phyloP scores from a whole-genome alignment of 1,140 invertebrate species.

The Sitodiplosis mosellana region DNA sequence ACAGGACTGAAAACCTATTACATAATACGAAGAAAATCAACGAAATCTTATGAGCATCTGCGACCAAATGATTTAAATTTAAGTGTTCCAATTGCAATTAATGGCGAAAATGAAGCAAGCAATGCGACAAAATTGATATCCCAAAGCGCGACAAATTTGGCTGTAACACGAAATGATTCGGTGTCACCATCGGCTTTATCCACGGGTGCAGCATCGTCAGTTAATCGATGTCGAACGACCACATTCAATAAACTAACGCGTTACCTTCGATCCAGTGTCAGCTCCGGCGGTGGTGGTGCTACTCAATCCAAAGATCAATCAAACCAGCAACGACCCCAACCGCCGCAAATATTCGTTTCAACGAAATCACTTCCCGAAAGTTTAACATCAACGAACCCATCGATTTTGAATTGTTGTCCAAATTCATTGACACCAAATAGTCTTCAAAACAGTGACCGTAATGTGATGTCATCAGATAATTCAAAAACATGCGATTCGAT shows the following conservation, averaged over 20 bases:
- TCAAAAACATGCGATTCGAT: no score
- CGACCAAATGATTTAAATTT: conserved; percentile 14
- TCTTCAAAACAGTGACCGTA: no score
- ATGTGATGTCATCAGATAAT: no score
- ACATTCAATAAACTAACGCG: conserved; percentile 14
- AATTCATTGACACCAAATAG: no score
- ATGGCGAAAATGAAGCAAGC: not conserved
- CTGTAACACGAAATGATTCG: conserved; percentile 12
- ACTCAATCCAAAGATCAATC: not conserved
- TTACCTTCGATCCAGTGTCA: not conserved
- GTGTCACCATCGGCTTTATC: conserved; percentile 18
- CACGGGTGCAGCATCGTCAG: conserved; percentile 1
- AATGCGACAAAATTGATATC: conserved; percentile 8
- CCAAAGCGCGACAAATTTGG: conserved; percentile 20
- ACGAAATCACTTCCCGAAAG: conserved; percentile 58
- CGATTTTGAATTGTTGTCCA: no score
- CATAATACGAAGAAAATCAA: conserved; percentile 35
- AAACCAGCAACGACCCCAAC: conserved; percentile 1
- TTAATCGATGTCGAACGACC: conserved; percentile 12
- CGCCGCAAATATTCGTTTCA: conserved; percentile 34
- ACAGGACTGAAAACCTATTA: conserved; percentile 66
- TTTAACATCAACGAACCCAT: conserved; percentile 33
- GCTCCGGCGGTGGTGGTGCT: not conserved
- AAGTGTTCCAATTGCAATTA: conserved; percentile 9
- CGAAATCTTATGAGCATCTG: conserved; percentile 16